Evolutionary conservation across 35 echinoderm and acorn worm genomes (phyloP), one percentile per base, ranked within the genome.

Genomic region (Heliocidaris erythrogramma): DNA sequence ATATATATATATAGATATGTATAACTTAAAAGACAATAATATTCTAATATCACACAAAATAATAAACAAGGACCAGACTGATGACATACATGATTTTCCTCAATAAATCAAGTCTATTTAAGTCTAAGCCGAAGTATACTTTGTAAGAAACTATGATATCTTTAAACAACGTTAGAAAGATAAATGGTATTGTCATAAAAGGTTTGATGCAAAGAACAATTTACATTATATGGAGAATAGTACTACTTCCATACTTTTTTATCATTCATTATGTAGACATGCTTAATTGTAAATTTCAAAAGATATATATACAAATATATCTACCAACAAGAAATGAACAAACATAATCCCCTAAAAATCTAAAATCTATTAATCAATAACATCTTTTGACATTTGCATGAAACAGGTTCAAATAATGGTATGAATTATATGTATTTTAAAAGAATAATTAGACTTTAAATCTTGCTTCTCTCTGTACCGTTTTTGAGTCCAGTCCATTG

Each of bases 401-500:
- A 71, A 71, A 27, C 27, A 16, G 5, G 61, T 5, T 18, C 35
- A 42, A 24, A 17, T 71, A 16, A 71, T 71, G 61, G 61, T 71
- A 16, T 65, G 17, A 65, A 65, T 16, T 14, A 42, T 3, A 56
- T 56, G 9, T 14, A 2, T 14, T 56, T 56, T 56, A 14, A 42
- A 42, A 56, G 52, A 78, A 27, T 24, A 78, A 5, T 78, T 27
- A 27, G 27, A 78, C 7, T 18, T 21, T 78, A 56, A 56, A 12
- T 56, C 52, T 42, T 56, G 52, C 14, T 56, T 56, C 7, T 78
- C 18, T 78, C 27, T 78, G n/a, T 78, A 78, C 65, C 65, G 65
- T n/a, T 78, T 78, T 78, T 7, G 94, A 14, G 49, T 93, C 92
- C 24, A 97, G 89, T 47, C 97, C 97, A 89, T 97, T 97, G 32